A percentile compares a stretch with the other conserved stretches of the same genome.
Evolutionary conservation across 1,140 invertebrate genomes (phyloP).

Genomic region (Meteorus sp.): DNA sequence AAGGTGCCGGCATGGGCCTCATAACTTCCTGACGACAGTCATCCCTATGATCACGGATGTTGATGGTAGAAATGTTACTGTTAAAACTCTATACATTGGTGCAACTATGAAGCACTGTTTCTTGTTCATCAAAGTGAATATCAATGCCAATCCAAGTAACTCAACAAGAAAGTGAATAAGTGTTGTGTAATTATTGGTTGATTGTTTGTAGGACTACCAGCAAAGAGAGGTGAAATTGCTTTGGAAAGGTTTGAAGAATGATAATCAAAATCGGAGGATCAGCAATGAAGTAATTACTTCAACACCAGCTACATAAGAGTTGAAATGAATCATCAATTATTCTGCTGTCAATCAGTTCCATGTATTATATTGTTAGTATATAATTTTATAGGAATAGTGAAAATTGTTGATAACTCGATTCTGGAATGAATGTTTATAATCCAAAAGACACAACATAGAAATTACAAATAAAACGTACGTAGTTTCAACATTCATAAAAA

Average conservation of each 20-base stretch:
- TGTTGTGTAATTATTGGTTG: constrained; percentile 8
- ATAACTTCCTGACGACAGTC: constrained; percentile 68
- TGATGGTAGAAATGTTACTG: constrained; percentile 61
- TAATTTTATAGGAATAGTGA: no score
- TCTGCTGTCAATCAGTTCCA: no score
- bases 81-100: constrained; percentile 71
- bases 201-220: constrained; percentile 62
- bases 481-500: no score
- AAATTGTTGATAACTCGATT: no score
- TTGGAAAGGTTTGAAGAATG: constrained; percentile 60
- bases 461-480: no score
- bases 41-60: constrained; percentile 69
- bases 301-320: constrained; percentile 47
- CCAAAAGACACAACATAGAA: no score
- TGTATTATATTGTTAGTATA: no score
- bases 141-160: neutral
- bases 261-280: constrained; percentile 50
- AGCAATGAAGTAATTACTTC: constrained; percentile 50
- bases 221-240: constrained; percentile 60
- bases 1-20: constrained; percentile 71
- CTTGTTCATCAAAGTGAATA: constrained; percentile 64
- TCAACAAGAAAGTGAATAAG: neutral
- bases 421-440: no score
- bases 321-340: constrained; percentile 32
- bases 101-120: constrained; percentile 80